Evolutionary conservation across 2,797 vertebrate genomes (phyloP), one percentile per base, ranked within the genome.

Genomic region (Syngnathus rostellatus): DNA sequence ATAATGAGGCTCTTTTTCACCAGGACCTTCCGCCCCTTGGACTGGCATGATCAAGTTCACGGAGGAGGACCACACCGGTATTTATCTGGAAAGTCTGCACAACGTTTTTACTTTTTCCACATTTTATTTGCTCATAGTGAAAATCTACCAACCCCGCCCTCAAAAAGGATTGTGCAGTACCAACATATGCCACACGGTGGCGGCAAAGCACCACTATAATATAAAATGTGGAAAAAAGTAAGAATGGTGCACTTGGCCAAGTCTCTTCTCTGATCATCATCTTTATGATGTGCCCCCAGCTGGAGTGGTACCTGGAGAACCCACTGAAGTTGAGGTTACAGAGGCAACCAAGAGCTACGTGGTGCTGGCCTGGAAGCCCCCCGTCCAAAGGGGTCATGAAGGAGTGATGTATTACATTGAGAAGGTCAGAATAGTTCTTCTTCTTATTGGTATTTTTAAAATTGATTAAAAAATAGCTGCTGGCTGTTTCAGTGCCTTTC

Each of bases 21-120:
- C 93, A 82, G 94, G 93, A 2, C 93, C 95, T 55, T 96, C 92
- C 63, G 96, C 97, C 80, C 97, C 97, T 43, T 98, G 94, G 94
- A 99, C 97, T 17, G 97, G 95, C 48, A 94, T 98, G 87, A 99
- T 99, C 81, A 98, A 95, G 87, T 98, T 99, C 72, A 98, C 97
- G 11, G 97, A 98, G 83, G 97, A 98, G 79, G 97, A 99, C 68
- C 88, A 95, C 62, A 89, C 93, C 81, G 95, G 96, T 98, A 81
- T 11, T 21, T 3, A 53, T 10, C 8, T 10, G 8, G n/a, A 21
- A 23, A 21, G 8, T 53, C 8, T 53, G 10, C n/a, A n/a, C 19
- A 23, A 9, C 3, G 8, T 8, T 10, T n/a, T n/a, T n/a, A n/a
- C 50, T 21, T 21, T 53, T 53, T n/a, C 17, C 48, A 50, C 17